A percentile compares a stretch with the other conserved stretches of the same genome.
Conservation (phyloP, 2,113 vertebrate genomes). For the Burhinus oedicnemus region DNA sequence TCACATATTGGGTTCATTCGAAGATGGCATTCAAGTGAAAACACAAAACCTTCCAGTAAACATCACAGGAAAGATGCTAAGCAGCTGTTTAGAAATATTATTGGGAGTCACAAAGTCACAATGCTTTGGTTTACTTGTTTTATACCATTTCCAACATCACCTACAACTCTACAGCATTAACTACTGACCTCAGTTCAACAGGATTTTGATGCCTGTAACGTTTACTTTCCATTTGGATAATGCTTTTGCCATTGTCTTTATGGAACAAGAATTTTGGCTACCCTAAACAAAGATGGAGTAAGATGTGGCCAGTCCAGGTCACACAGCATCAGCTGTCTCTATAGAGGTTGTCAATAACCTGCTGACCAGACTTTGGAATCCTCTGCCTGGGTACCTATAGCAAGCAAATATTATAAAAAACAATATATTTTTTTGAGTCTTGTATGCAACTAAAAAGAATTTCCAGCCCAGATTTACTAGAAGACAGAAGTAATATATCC, state of each 20-base stretch:
- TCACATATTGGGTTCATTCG: neutral
- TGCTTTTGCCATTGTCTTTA: neutral
- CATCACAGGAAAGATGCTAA: neutral
- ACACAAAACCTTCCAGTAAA: neutral
- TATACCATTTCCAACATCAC: neutral
- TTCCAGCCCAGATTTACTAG: neutral
- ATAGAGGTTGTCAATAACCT: neutral
- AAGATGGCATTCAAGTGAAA: neutral
- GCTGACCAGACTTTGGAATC: neutral
- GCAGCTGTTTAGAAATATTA: neutral
- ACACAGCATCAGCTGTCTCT: accelerated
- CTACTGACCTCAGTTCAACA: neutral
- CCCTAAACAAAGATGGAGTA: neutral
- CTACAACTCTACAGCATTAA: neutral
- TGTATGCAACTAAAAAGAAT: neutral
- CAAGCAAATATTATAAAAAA: neutral
- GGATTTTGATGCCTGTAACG: neutral
- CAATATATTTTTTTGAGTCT: neutral
- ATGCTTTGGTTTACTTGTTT: neutral
- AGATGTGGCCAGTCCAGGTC: neutral
- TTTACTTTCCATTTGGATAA: neutral
- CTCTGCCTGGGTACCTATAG: neutral
- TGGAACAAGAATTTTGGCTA: neutral
- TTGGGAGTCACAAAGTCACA: neutral
- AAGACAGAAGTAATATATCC: neutral